Conservation (phyloP, 1,140 invertebrate species). For the Sarcophaga bullata region DNA sequence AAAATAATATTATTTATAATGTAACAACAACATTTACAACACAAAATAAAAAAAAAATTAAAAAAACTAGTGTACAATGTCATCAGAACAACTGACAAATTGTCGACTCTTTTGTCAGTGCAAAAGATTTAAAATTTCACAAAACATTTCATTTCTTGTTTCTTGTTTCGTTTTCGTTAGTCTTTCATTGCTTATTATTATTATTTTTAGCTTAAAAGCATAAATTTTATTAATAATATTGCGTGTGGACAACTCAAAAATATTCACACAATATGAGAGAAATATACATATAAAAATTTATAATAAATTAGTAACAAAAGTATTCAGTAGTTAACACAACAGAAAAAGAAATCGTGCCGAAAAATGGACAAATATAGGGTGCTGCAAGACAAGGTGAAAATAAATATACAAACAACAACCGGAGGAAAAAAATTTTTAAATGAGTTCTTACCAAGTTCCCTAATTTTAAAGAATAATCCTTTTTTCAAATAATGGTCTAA, state of each 20-base stretch:
- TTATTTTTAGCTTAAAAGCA: background rate
- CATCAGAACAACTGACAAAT: background rate
- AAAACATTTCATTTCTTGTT: background rate
- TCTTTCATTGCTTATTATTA: too few species aligned
- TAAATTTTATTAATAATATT: constrained; percentile 23
- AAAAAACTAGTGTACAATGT: constrained; percentile 8
- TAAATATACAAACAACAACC: background rate
- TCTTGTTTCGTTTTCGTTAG: background rate
- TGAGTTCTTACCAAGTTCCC: too few species aligned
- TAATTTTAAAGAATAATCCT: too few species aligned
- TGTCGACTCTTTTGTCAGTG: background rate
- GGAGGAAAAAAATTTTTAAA: too few species aligned
- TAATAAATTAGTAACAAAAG: background rate
- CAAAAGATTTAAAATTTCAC: constrained; percentile 15
- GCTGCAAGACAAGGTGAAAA: background rate
- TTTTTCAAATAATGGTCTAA: too few species aligned
- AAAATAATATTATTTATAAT: constrained; percentile 1
- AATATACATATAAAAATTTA: background rate
- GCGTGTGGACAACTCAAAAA: constrained; percentile 16
- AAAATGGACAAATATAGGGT: background rate
- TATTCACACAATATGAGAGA: background rate
- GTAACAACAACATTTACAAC: background rate
- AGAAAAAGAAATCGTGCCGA: background rate
- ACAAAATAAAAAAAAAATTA: background rate
- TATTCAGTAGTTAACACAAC: background rate